Conservation (phyloP, 2,888 invertebrate genomes). For the Synergus laeviventris region DNA sequence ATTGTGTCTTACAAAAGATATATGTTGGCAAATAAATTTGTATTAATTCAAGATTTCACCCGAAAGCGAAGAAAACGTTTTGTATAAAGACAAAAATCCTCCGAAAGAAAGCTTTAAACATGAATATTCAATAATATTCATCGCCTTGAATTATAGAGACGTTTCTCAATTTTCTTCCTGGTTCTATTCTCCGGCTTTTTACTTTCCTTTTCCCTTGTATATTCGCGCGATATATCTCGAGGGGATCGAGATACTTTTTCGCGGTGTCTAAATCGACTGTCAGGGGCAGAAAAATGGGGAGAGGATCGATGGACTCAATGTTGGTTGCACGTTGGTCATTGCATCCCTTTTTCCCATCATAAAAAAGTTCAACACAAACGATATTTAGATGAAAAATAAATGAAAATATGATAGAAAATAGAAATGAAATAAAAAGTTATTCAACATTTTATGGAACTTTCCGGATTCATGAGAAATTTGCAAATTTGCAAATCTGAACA, state of each 20-base stretch:
- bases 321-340: constrained; percentile 8
- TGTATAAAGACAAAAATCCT: too few relatives aligned
- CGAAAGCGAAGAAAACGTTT: too few relatives aligned
- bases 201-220: constrained; percentile 10
- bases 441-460: too few relatives aligned
- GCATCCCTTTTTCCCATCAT: not conserved
- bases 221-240: constrained; percentile 24
- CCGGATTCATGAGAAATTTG: too few relatives aligned
- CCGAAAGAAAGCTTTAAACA: not conserved
- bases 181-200: not conserved
- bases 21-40: too few relatives aligned
- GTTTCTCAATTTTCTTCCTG: constrained; percentile 7
- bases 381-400: not conserved
- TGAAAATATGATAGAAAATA: not conserved
- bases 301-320: constrained; percentile 26
- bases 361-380: not conserved
- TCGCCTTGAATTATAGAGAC: not conserved
- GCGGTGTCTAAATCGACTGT: constrained; percentile 37
- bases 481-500: too few relatives aligned
- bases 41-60: too few relatives aligned
- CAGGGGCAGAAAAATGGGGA: constrained; percentile 33
- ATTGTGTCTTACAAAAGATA: not conserved
- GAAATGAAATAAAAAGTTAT: too few relatives aligned
- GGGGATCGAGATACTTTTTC: constrained; percentile 37
- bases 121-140: constrained; percentile 4